These are phyloP conservation scores for Parauchenoglanis ngamensis DNA, from an alignment of 2,797 vertebrate species.

Conservation along the genomic window DNA sequence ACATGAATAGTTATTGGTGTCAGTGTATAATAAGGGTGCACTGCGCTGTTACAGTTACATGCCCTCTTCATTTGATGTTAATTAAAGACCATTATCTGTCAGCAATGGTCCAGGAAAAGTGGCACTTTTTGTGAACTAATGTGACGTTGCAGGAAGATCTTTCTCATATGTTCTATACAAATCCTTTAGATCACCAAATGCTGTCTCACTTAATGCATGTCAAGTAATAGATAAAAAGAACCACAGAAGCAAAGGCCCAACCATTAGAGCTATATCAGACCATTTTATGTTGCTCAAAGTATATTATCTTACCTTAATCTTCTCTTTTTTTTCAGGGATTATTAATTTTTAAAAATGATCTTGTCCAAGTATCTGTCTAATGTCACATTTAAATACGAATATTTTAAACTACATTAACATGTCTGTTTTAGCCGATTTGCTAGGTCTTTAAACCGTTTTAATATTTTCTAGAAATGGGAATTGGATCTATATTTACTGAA, in stretches of 20 bases:
- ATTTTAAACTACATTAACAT: background rate
- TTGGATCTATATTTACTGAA: background rate
- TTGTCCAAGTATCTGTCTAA: background rate
- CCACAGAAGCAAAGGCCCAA: background rate
- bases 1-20: constrained; percentile 13
- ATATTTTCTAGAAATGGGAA: background rate
- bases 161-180: background rate
- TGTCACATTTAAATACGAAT: background rate
- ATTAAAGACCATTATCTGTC: constrained; percentile 10
- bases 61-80: constrained; percentile 15
- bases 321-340: no score
- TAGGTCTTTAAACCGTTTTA: background rate
- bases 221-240: constrained; percentile 15
- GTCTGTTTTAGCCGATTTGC: background rate
- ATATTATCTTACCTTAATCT: background rate
- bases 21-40: background rate
- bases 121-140: constrained; percentile 14
- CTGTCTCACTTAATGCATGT: background rate
- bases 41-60: constrained; percentile 10
- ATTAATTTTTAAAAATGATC: background rate
- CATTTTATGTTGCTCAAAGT: background rate
- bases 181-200: constrained; percentile 10
- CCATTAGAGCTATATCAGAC: background rate
- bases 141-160: background rate
- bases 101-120: constrained; percentile 18